Evolutionary conservation across 2,113 vertebrate genomes (phyloP).

Genomic region (Triplophysa tibetana): DNA sequence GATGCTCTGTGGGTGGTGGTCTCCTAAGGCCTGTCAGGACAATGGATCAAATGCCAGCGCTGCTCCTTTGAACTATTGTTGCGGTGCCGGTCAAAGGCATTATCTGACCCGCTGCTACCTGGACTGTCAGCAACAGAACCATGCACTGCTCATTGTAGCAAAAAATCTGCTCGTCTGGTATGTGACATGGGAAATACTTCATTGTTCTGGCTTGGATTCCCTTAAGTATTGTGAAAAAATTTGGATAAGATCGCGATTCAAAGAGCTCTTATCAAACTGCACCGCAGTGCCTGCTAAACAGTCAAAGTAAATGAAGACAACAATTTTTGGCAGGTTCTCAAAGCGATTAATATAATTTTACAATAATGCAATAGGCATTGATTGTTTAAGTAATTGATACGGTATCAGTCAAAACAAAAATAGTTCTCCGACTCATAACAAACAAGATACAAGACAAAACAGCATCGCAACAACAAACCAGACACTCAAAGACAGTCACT

Average conservation of each 20-base stretch:
- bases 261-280: neutral
- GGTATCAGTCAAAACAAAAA: neutral
- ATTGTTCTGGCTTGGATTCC: constrained; percentile 2
- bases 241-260: constrained; percentile 11
- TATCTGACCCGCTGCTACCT: constrained; percentile 27
- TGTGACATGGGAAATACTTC: constrained; percentile 36
- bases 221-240: neutral
- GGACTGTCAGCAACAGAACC: constrained; percentile 15
- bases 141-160: constrained; percentile 53
- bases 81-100: constrained; percentile 49
- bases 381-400: no score
- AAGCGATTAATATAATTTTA: neutral
- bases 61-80: constrained; percentile 74
- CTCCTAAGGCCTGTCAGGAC: constrained; percentile 67
- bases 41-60: constrained; percentile 74
- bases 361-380: no score
- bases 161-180: constrained; percentile 34
- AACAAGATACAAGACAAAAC: neutral
- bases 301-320: neutral
- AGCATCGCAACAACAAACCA: no score
- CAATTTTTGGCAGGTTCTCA: neutral
- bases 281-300: neutral
- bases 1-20: constrained; percentile 71
- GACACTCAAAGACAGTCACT: no score
- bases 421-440: neutral